Evolutionary conservation across 2,888 invertebrate genomes (phyloP).

Genomic region (Steromphala cineraria): DNA sequence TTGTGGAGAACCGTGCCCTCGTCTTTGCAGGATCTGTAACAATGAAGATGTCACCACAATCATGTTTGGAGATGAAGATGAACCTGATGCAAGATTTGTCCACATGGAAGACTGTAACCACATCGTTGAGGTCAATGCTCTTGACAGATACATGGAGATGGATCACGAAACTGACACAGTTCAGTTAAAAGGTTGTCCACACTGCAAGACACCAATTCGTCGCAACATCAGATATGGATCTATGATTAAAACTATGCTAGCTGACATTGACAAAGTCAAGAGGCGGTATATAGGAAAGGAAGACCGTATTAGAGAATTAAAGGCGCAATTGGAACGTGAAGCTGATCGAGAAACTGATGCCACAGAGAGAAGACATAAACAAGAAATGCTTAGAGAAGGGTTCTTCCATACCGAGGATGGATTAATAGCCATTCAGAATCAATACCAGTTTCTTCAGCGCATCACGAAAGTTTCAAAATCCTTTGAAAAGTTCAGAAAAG

Average conservation of each 20-base stretch:
- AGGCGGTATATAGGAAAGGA: conserved; percentile 3
- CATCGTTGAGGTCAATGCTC: conserved; percentile 71
- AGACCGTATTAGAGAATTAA: background rate
- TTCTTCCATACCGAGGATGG: conserved; percentile 15
- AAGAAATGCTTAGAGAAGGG: conserved; percentile 21
- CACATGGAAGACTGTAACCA: conserved; percentile 69
- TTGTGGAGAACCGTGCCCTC: conserved; percentile 85
- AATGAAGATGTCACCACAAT: conserved; percentile 61
- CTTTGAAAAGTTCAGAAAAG: conserved; percentile 20
- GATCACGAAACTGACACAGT: conserved; percentile 13
- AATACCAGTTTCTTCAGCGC: conserved; percentile 23
- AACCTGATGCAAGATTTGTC: conserved; percentile 77
- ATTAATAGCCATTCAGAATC: conserved; percentile 27
- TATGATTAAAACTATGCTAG: conserved; percentile 75
- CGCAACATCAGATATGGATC: conserved; percentile 80
- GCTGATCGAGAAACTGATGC: conserved; percentile 30
- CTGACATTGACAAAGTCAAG: conserved; percentile 72
- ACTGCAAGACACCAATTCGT: conserved; percentile 80
- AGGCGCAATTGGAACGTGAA: conserved; percentile 21
- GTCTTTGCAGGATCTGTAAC: conserved; percentile 80
- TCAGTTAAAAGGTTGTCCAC: conserved; percentile 77
- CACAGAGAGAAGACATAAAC: conserved; percentile 13
- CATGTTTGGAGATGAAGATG: conserved; percentile 78
- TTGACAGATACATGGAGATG: conserved; percentile 77
- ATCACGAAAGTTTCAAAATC: background rate